A percentile compares a stretch with the other conserved stretches of the same genome.
Conservation (phyloP, 2,797 vertebrate genomes). For the Cyclopterus lumpus region DNA sequence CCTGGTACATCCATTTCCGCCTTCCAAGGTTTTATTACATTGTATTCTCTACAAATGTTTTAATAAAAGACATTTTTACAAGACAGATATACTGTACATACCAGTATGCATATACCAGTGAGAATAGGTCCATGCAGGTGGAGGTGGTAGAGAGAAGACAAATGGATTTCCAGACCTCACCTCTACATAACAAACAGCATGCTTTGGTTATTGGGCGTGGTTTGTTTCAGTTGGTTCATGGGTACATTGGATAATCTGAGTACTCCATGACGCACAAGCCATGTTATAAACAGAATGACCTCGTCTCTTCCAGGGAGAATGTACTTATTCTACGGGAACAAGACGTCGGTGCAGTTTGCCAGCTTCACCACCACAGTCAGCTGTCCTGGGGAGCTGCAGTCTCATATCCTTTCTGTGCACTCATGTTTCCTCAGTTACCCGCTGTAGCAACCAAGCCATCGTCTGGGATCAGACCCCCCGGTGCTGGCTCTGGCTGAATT, state of each 20-base stretch:
- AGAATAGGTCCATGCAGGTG: no score
- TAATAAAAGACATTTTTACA: no score
- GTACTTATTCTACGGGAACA: constrained; percentile 96
- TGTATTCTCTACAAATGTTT: no score
- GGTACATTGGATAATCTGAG: no score
- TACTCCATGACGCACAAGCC: no score
- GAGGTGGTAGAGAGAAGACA: no score
- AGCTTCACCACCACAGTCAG: constrained; percentile 89
- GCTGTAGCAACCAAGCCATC: no score
- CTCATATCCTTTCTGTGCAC: constrained; percentile 88
- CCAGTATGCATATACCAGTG: no score
- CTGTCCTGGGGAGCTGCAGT: constrained; percentile 90
- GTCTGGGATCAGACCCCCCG: not conserved
- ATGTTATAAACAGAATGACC: not conserved
- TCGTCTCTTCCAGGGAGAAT: constrained; percentile 86
- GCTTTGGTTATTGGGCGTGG: not conserved
- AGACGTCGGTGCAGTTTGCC: constrained; percentile 94
- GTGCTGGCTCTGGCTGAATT: not conserved
- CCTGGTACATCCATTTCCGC: no score
- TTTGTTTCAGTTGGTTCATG: not conserved
- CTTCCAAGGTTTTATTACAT: no score
- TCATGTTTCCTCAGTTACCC: not conserved
- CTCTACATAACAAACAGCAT: not conserved
- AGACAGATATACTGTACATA: no score
- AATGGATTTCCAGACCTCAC: not conserved